Base-by-base conservation (phyloP, 2,888 invertebrate species). In the Synergus laeviventris region DNA sequence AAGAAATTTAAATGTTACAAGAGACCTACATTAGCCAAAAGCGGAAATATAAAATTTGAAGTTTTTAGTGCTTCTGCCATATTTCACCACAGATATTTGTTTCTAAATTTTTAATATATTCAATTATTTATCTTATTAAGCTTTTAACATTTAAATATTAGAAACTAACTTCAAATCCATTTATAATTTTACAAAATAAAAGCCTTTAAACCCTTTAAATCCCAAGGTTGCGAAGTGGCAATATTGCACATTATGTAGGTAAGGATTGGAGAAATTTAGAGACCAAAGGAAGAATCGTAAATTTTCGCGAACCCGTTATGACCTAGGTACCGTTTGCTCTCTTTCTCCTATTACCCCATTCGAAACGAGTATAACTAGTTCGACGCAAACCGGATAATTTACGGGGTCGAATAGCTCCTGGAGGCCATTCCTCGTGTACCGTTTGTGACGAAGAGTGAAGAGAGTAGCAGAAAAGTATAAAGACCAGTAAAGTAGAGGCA, bases 231-330 rank as follows among this genome's bases (percentile, higher is more conserved):
- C 24, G 61, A 38, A 38, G 38, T 38, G 38, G 3, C 12, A 62
- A 62, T 38, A 64, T 36, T 42, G 21, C 42, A 64, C 38, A 21
- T 64, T 12, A 1, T 8, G 12, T 16, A 64, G 21, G 39, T 21
- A 64, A 42, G 38, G n/a, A 38, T 64, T 39, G 18, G 39, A 14
- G 64, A 39, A 64, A 64, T 64, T 39, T 64, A 3, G 16, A 21
- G 11, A 1, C 76, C 12, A 64, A 12, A 24, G 66, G 18, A 39
- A 82, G 81, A 84, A 85, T 81, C 86, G 85, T 87, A 88, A 88
- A 87, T 86, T 86, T 85, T 82, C 82, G 80, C 78, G 54, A 85
- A 83, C 82, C 82, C 83, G 81, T 86, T 85, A 83, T 75, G 80
- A 76, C 24, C 74, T 62, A 56, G 49, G 74, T 78, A 56, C 75